Base-by-base conservation (phyloP, 2,797 vertebrate genomes). In the Acrossocheilus fasciatus region DNA sequence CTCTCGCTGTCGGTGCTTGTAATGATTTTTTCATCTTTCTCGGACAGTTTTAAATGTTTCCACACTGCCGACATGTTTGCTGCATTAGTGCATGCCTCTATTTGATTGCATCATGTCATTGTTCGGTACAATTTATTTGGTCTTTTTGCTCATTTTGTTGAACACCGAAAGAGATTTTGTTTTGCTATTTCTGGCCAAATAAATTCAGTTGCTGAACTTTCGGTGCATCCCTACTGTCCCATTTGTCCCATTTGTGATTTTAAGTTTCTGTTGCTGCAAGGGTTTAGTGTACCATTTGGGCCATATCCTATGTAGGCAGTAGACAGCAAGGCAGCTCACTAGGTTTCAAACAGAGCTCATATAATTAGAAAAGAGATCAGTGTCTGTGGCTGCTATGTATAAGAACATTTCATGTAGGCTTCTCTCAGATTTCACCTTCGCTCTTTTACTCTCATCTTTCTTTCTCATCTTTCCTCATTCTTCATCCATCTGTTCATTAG, bases 391-490 rank as follows among this genome's bases (percentile, higher is more conserved):
- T 26, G 34, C 34, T 54, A 82, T 1, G 6, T 34, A 69, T 20
- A 47, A 69, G 45, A n/a, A 52, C 43, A 54, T 52, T 81, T 81
- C 30, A 66, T 69, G 47, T 54, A 30, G 68, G 50, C 34, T 70
- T 73, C 81, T 41, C 81, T 82, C 81, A 18, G 47, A 70, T 78
- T 62, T 87, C 76, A 77, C 73, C 62, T 78, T 83, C 78, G 43
- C 81, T 84, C 66, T 85, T 77, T 78, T 23, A 62, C 36, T 68
- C 50, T 82, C 83, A 74, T 52, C 79, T 39, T 59, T 75, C 43
- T 80, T 54, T 79, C 72, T 83, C 36, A 43, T 70, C n/a, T 68
- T 83, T 57, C 12, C 74, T 87, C 72, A 45, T 77, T 77, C 39
- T 87, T 41, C 39, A 75, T 76, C 70, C 18, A 14, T 70, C 47